Base-by-base conservation (phyloP, 2,888 invertebrate species). In the Drepanosiphum platanoidis region DNA sequence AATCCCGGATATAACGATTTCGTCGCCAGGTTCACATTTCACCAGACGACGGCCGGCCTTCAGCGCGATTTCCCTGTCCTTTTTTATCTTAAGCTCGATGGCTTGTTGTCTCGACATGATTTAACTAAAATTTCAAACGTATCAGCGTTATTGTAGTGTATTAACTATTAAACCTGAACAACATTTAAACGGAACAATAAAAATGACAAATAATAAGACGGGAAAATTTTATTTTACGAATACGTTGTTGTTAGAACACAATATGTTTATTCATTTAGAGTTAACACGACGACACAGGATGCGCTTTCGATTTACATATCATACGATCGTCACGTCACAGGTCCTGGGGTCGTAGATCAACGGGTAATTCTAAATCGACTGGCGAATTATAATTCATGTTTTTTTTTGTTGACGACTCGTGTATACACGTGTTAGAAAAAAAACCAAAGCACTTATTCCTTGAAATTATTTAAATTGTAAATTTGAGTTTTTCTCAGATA, bases 1-100 rank as follows among this genome's bases (percentile, higher is more conserved):
- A 18, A 94, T 90, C 0, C 94, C 94, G 46, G 92, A 90, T 88
- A 94, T 92, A 86, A 93, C 92, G 61, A 94, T 91, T 88, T 94
- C 93, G 86, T 93, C 93, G 5, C 92, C 93, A 18, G 92, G 91
- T 0, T 90, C 89, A 1, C 92, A 92, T 87, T 91, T 91, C 1
- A 93, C 92, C 86, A 92, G 90, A 87, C 91, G 90, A 88, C 91
- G 90, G 68, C 92, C 92, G 52, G 91, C 89, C 81, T 87, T 87
- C 32, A 88, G 86, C 22, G 88, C 86, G 18, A 87, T 79, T 77
- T 87, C 86, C 39, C 87, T 77, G 30, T 84, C 84, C 13, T 27
- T 68, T 68, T 84, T 84, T 18, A 84, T 84, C 39, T 84, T 84
- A 58, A 84, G 84, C 77, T 84, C 77, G 15, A 84, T 77, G 36